A percentile compares a stretch with the other conserved stretches of the same genome.
These are phyloP conservation scores for Alethe castanea DNA, from an alignment of 2,113 vertebrate genomes.

Conservation along the genomic window DNA sequence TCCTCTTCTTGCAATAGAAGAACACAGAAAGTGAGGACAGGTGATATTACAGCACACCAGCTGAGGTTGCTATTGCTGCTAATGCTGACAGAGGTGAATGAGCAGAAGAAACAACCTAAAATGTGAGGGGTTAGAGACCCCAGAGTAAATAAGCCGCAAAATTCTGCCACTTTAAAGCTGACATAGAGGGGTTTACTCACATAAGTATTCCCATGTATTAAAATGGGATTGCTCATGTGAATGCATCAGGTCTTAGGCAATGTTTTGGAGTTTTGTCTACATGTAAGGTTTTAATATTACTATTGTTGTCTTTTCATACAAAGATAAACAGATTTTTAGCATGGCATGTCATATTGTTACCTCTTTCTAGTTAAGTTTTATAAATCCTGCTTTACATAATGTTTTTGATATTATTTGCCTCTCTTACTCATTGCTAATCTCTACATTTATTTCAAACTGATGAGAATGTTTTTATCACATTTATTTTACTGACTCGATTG, in stretches of 20 bases:
- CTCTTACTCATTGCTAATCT: not conserved
- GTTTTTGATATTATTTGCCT: not conserved
- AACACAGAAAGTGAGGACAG: not conserved
- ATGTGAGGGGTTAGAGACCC: not conserved
- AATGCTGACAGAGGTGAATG: not conserved
- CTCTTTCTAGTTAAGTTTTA: not conserved
- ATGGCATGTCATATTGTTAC: not conserved
- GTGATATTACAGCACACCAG: not conserved
- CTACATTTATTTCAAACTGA: not conserved
- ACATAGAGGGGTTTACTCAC: not conserved
- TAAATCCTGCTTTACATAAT: not conserved
- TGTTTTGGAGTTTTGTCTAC: not conserved
- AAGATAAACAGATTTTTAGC: not conserved
- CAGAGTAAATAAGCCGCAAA: not conserved
- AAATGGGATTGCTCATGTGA: not conserved
- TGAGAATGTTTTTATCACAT: not conserved
- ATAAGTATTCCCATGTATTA: not conserved
- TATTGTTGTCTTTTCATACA: not conserved
- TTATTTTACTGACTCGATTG: not conserved
- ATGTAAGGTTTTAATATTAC: not conserved
- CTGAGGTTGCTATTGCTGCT: not conserved
- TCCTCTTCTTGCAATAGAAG: not conserved
- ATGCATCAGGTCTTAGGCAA: not conserved
- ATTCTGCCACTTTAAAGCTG: not conserved
- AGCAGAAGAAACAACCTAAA: not conserved